Conservation (phyloP, 2,113 vertebrate species). For the Nothoprocta pentlandii region DNA sequence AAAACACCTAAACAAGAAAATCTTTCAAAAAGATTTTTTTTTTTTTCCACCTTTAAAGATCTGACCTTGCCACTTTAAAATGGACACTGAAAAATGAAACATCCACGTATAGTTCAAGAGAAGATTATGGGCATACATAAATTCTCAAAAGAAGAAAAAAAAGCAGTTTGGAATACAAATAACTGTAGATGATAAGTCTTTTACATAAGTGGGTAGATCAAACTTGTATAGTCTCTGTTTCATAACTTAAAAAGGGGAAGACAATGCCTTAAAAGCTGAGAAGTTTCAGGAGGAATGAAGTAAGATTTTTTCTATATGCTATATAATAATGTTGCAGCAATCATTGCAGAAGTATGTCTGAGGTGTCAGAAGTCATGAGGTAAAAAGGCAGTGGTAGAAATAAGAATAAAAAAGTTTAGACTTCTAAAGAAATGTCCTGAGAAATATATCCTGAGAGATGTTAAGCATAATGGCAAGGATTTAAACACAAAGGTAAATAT, state of each 20-base stretch:
- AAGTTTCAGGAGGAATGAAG: background rate
- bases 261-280: background rate
- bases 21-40: background rate
- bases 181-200: accelerated
- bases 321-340: background rate
- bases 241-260: background rate
- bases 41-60: background rate
- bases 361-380: background rate
- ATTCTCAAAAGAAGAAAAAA: background rate
- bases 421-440: background rate
- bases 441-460: background rate
- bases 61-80: background rate
- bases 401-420: background rate
- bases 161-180: background rate
- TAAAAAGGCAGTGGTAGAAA: background rate
- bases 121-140: background rate
- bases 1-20: background rate
- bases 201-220: background rate
- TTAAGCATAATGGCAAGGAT: background rate
- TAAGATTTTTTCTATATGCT: background rate
- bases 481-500: background rate
- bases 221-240: background rate
- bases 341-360: background rate
- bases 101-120: background rate
- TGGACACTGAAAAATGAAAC: background rate